Evolutionary conservation across 2,113 vertebrate species (phyloP), one percentile per base, ranked within the genome.

Genomic region (Poecilia latipinna): DNA sequence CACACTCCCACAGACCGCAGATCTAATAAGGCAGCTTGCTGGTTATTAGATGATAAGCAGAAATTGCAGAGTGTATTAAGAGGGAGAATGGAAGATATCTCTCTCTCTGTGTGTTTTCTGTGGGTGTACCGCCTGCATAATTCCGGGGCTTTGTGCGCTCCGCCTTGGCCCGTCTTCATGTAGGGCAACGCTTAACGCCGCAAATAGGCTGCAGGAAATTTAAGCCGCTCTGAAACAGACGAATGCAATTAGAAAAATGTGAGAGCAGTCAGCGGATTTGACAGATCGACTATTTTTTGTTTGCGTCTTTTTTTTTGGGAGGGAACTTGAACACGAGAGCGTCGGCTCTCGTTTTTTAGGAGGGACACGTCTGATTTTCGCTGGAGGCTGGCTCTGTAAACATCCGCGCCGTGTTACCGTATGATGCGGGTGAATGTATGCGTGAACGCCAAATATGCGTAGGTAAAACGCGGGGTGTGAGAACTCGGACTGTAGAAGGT

Each of bases 131-230:
- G 15, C 11, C 15, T 31, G 26, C 68, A 31, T 65, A 1, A 68
- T n/a, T 44, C 51, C 19, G 5, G 37, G 65, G 37, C 62, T 66
- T 67, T 67, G 67, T 33, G 39, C 64, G 31, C 8, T 26, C 44
- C 54, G n/a, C 11, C 33, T 72, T 83, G 75, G 68, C 72, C 74
- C 64, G 54, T 75, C 79, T 82, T 82, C 81, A 84, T 80, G 60
- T 74, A 76, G 78, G 63, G 39, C 57, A 32, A 26, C 51, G 13
- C 84, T 37, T 80, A 85, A 85, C 78, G 68, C 62, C 48, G 37
- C 68, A 61, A 80, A 71, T 29, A 77, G 57, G 35, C 61, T 75
- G 70, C 68, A 69, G 66, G 77, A 76, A 75, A 79, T 82, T 75
- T 35, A 74, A 78, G 76, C 37, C 61, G 73, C 68, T 67, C 64